phyloP scores from a whole-genome alignment of 2,113 vertebrate genomes.

The Heterocephalus glaber region DNA sequence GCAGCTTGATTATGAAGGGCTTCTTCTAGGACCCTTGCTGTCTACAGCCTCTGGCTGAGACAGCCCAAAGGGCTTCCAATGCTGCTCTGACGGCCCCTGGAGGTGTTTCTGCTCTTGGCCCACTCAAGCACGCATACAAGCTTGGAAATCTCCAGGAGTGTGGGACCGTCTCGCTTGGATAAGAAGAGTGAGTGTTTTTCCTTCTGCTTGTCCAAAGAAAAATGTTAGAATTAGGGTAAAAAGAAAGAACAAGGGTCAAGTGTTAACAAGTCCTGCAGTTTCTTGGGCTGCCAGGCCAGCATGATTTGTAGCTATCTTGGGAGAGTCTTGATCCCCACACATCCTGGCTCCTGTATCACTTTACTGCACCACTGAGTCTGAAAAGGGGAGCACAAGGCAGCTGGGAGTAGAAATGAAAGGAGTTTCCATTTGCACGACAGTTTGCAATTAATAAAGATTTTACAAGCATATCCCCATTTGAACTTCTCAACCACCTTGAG shows the following conservation, averaged over 20 bases:
- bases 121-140: rapidly evolving
- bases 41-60: not conserved
- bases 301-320: not conserved
- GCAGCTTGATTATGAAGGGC: not conserved
- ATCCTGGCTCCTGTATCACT: not conserved
- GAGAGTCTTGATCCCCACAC: not conserved
- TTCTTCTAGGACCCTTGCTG: not conserved
- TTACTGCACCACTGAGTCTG: not conserved
- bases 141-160: not conserved
- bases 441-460: not conserved
- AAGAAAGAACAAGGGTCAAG: not conserved
- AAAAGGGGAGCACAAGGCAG: not conserved
- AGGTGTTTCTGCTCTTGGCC: not conserved
- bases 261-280: not conserved
- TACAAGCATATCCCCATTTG: not conserved
- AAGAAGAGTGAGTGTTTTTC: not conserved
- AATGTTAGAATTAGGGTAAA: not conserved
- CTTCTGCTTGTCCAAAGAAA: not conserved
- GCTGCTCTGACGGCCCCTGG: not conserved
- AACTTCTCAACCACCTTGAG: not conserved
- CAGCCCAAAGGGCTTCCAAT: too few species aligned
- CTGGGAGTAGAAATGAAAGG: not conserved
- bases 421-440: not conserved
- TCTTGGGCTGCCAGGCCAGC: not conserved
- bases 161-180: not conserved